Evolutionary conservation across 2,888 invertebrate genomes (phyloP).

Genomic region (Clunio marinus): DNA sequence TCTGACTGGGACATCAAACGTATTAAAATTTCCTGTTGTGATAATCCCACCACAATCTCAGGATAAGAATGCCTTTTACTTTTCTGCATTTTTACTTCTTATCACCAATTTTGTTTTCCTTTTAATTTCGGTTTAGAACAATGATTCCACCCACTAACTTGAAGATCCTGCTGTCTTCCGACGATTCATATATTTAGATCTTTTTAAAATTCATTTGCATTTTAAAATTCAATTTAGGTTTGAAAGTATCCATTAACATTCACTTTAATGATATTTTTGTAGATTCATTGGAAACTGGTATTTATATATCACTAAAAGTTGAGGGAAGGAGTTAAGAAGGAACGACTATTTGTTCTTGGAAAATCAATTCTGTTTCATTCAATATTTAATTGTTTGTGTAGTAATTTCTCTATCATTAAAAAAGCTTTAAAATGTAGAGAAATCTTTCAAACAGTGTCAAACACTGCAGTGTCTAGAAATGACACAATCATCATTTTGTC

Average conservation of each 20-base stretch:
- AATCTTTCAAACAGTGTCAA: too few relatives aligned
- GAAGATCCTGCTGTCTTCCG: conserved; percentile 28
- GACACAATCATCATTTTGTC: too few relatives aligned
- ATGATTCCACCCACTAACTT: conserved; percentile 23
- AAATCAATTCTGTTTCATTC: conserved; percentile 33
- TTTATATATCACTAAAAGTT: conserved; percentile 4
- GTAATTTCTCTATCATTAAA: too few relatives aligned
- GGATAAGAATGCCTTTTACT: conserved; percentile 14
- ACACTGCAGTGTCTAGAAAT: too few relatives aligned
- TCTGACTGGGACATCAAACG: too few relatives aligned
- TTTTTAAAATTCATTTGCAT: conserved; percentile 34
- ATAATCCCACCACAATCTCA: conserved; percentile 33
- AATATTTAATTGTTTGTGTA: conserved; percentile 27
- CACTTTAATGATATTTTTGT: conserved; percentile 1
- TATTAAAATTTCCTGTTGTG: too few relatives aligned
- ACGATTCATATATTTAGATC: too few relatives aligned
- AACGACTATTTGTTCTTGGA: conserved; percentile 19
- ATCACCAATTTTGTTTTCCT: conserved; percentile 27
- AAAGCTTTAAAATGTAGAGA: too few relatives aligned
- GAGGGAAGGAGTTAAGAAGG: background rate
- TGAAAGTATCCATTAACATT: conserved; percentile 29
- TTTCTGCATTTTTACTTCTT: background rate
- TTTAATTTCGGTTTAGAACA: conserved; percentile 13
- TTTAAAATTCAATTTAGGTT: conserved; percentile 3
- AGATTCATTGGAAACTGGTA: conserved; percentile 24